A percentile compares a stretch with the other conserved stretches of the same genome.
These are phyloP conservation scores for Steinernema feltiae DNA, from an alignment of 1,140 invertebrate genomes.

Conservation along the genomic window DNA sequence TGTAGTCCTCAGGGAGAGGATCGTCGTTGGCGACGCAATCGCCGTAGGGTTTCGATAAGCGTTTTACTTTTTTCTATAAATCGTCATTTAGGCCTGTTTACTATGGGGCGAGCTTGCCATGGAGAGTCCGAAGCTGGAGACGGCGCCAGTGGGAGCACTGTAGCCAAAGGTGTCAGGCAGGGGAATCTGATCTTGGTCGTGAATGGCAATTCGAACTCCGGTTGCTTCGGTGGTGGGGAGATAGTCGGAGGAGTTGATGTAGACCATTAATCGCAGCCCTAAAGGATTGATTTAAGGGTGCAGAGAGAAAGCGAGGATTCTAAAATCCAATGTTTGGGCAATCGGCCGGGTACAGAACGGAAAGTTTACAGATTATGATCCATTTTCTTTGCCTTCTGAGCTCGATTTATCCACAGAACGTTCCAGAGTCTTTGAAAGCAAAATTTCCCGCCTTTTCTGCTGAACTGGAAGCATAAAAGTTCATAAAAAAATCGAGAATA, in stretches of 20 bases:
- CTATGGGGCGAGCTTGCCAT: conserved; percentile 16
- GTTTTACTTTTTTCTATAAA: conserved; percentile 51
- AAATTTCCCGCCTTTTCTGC: too few relatives aligned
- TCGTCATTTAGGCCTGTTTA: background rate
- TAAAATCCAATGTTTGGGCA: too few relatives aligned
- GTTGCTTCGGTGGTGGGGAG: conserved; percentile 48
- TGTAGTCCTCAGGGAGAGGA: conserved; percentile 38
- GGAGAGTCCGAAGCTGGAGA: conserved; percentile 47
- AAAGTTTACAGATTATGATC: too few relatives aligned
- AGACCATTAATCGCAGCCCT: conserved; percentile 47
- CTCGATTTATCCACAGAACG: background rate
- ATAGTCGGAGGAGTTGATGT: conserved; percentile 49
- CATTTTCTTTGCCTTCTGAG: too few relatives aligned
- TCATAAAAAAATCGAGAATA: too few relatives aligned
- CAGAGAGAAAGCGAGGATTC: too few relatives aligned
- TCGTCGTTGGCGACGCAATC: conserved; percentile 43
- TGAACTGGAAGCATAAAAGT: too few relatives aligned
- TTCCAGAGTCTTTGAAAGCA: too few relatives aligned
- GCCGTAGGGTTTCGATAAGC: conserved; percentile 36
- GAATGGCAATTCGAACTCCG: conserved; percentile 50
- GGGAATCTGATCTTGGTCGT: conserved; percentile 51
- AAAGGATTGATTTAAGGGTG: conserved; percentile 16
- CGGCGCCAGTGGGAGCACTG: conserved; percentile 46
- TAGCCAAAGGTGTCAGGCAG: conserved; percentile 49
- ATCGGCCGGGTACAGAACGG: too few relatives aligned